Evolutionary conservation across 2,113 vertebrate species (phyloP).

Genomic region (Opisthocomus hoazin): DNA sequence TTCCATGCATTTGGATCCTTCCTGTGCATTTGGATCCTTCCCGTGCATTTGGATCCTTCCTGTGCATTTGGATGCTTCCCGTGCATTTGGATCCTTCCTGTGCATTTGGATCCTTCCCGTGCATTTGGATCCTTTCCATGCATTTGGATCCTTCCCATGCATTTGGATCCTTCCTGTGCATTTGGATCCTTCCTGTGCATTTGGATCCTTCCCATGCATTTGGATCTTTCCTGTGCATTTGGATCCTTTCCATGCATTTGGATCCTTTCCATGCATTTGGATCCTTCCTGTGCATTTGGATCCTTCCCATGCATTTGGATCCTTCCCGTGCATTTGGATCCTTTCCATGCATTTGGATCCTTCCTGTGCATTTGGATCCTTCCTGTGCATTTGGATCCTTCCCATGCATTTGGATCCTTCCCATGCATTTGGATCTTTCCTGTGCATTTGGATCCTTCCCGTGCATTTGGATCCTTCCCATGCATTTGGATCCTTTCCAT

Average conservation of each 20-base stretch:
- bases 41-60: rapidly evolving
- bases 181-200: not conserved
- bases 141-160: rapidly evolving
- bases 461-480: too few species aligned
- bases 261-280: rapidly evolving
- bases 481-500: rapidly evolving
- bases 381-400: too few species aligned
- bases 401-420: rapidly evolving
- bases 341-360: rapidly evolving
- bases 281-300: not conserved
- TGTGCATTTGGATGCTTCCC: too few species aligned
- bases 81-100: rapidly evolving
- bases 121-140: too few species aligned
- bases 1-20: rapidly evolving
- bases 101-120: rapidly evolving
- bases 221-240: not conserved
- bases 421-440: too few species aligned
- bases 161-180: rapidly evolving
- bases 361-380: rapidly evolving
- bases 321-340: rapidly evolving
- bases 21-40: rapidly evolving
- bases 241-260: rapidly evolving
- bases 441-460: rapidly evolving
- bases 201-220: too few species aligned
- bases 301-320: rapidly evolving